Conservation (phyloP, 2,113 vertebrate genomes). For the Pomatostomus ruficeps region DNA sequence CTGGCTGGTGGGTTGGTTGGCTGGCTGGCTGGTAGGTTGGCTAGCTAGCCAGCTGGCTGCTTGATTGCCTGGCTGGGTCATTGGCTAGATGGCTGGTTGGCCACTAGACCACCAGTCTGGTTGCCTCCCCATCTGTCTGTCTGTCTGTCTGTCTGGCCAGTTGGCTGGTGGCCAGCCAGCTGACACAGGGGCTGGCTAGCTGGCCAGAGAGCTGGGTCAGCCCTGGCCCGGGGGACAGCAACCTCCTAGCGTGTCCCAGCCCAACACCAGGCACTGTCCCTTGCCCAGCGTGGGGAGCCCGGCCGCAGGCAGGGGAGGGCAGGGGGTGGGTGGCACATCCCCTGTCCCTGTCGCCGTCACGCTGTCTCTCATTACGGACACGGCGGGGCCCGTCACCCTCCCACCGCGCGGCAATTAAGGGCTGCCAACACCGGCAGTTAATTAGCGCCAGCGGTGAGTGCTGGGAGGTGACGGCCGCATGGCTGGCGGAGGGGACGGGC, state of each 20-base stretch:
- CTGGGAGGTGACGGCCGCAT: neutral
- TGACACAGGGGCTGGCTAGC: neutral
- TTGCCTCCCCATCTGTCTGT: neutral
- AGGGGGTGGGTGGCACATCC: neutral
- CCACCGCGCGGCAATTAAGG: slow-evolving; percentile 2
- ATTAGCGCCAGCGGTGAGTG: slow-evolving; percentile 3
- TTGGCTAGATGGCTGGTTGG: neutral
- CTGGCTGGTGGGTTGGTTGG: neutral
- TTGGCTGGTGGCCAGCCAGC: neutral
- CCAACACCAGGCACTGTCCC: accelerated
- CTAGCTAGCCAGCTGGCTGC: neutral
- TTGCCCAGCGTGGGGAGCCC: accelerated
- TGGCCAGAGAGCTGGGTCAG: neutral
- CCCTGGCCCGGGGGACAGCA: neutral
- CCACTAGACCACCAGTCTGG: neutral
- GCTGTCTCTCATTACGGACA: neutral
- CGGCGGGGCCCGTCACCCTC: neutral
- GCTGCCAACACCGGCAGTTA: neutral
- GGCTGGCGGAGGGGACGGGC: neutral
- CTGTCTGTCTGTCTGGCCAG: neutral
- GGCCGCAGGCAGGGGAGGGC: neutral
- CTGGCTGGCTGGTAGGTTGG: neutral
- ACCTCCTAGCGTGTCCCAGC: accelerated
- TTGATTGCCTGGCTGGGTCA: no score
- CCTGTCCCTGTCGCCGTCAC: neutral